Conservation (phyloP, 2,888 invertebrate species). For the Ormyrus rosae region DNA sequence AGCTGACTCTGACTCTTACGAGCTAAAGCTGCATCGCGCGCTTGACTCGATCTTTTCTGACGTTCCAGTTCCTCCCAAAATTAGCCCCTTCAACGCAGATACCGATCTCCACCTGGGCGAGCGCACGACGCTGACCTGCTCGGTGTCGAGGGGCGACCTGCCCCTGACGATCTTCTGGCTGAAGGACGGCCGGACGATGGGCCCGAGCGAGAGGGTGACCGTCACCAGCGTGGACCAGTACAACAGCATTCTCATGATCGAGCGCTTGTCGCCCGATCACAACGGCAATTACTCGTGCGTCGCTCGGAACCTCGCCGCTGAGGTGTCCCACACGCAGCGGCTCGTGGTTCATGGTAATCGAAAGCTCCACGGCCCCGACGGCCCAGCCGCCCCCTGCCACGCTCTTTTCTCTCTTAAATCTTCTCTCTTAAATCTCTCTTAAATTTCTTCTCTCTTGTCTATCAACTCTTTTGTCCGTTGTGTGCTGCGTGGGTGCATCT, state of each 20-base stretch:
- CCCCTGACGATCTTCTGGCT: conserved; percentile 87
- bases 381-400: conserved; percentile 61
- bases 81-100: conserved; percentile 84
- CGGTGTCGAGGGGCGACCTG: conserved; percentile 85
- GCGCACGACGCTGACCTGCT: conserved; percentile 85
- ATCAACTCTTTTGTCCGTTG: background rate
- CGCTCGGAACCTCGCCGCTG: conserved; percentile 84
- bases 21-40: no score
- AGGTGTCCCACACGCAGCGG: conserved; percentile 85
- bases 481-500: conserved; percentile 51
- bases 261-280: conserved; percentile 85
- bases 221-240: conserved; percentile 86
- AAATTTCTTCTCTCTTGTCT: conserved; percentile 15
- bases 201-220: conserved; percentile 81
- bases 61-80: conserved; percentile 85
- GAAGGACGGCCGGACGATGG: conserved; percentile 83
- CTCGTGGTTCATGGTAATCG: conserved; percentile 88
- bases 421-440: conserved; percentile 2
- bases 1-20: no score
- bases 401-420: background rate
- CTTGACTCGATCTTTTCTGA: conserved; percentile 58
- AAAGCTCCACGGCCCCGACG: conserved; percentile 64
- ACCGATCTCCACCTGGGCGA: conserved; percentile 85
- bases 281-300: conserved; percentile 88
- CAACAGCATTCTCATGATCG: conserved; percentile 87